Base-by-base conservation (phyloP, 2,888 invertebrate species). In the Sminthurinus aureus region DNA sequence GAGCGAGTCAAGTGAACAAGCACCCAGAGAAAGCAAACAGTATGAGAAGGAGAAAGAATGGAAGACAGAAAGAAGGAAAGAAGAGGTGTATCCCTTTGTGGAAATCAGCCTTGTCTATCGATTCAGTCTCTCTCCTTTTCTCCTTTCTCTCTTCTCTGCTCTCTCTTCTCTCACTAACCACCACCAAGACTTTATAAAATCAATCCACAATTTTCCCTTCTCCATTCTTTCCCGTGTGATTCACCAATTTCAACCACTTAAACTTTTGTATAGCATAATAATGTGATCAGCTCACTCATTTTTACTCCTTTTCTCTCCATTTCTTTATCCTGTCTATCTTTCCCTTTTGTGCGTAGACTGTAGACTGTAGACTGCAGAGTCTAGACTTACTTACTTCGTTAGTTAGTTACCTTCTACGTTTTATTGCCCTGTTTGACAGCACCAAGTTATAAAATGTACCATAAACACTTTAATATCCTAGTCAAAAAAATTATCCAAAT, bases 211-310 rank as follows among this genome's bases (percentile, higher is more conserved):
- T 80, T 52, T 80, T 52, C 71, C 71, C 22, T 73, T 6, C 52
- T 71, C 38, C 38, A 38, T 71, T 79, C 22, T n/a, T 73, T 9
- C 71, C 22, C 58, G n/a, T 76, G 76, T 79, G 38, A 66, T 67
- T 79, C 79, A 66, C 52, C 80, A 71, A 69, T 80, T 38, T 80
- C 71, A 80, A 50, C 71, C 80, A 80, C 80, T 80, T 80, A 80
- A 52, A 71, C 80, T 50, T 69, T 80, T 80, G 22, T 69, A 80
- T 71, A 80, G 50, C 66, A 80, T 69, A 80, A 80, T 71, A 71
- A 80, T 80, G 80, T 71, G 69, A 80, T 69, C 80, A 80, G 80
- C 69, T 80, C 81, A 81, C 38, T 52, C 71, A 20, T 69, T 50
- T 38, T 38, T 38, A 38, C 38, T 38, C 80, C 38, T 38, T 69